Conservation (phyloP, 2,888 invertebrate genomes). For the Agrochola macilenta region DNA sequence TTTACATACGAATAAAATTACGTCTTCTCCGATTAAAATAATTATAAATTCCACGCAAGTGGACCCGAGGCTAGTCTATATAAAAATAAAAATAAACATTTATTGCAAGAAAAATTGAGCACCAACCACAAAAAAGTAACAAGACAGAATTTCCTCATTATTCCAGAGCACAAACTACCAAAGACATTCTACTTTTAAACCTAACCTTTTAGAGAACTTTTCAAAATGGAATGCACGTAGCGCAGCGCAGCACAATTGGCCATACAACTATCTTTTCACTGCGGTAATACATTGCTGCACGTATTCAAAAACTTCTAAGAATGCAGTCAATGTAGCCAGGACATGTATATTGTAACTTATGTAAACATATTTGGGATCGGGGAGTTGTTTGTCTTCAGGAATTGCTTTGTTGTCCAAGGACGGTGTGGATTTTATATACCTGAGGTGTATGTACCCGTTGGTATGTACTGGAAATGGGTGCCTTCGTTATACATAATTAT, state of each 20-base stretch:
- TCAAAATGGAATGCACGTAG: conserved; percentile 46
- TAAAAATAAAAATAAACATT: neutral
- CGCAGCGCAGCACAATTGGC: conserved; percentile 34
- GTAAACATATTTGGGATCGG: conserved; percentile 27
- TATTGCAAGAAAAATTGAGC: neutral
- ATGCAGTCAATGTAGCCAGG: conserved; percentile 20
- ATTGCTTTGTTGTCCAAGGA: conserved; percentile 32
- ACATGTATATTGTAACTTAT: conserved; percentile 29
- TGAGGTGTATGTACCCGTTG: neutral
- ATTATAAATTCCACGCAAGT: neutral
- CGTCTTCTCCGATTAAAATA: neutral
- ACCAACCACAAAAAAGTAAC: neutral
- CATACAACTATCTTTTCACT: conserved; percentile 27
- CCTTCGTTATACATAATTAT: too few relatives aligned
- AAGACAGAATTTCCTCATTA: neutral
- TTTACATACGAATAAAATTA: too few relatives aligned
- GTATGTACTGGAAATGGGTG: too few relatives aligned
- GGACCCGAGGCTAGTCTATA: neutral
- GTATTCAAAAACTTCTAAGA: conserved; percentile 46
- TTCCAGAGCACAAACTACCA: conserved; percentile 3
- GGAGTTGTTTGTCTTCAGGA: conserved; percentile 13
- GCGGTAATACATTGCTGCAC: conserved; percentile 37
- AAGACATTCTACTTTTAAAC: conserved; percentile 29
- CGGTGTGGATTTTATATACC: neutral
- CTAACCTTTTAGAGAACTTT: conserved; percentile 45